A percentile compares a stretch with the other conserved stretches of the same genome.
Evolutionary conservation across 2,888 invertebrate species (phyloP).

Genomic region (Entomobrya multifasciata): DNA sequence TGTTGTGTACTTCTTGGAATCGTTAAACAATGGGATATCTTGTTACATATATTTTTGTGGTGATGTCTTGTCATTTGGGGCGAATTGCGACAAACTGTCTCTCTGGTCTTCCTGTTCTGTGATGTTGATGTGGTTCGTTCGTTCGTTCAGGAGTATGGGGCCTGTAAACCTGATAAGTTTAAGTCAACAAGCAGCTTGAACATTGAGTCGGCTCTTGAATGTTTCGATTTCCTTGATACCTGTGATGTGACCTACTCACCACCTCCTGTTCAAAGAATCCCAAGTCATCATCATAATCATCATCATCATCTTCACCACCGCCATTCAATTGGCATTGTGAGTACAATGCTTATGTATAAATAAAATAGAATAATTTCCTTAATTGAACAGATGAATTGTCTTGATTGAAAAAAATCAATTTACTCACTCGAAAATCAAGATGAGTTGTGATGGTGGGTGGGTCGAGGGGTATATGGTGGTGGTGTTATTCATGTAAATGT

Average conservation of each 20-base stretch:
- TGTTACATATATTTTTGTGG: too few species aligned
- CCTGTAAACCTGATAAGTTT: conserved; percentile 78
- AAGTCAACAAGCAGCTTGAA: conserved; percentile 82
- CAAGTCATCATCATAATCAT: conserved; percentile 29
- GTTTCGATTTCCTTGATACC: conserved; percentile 83
- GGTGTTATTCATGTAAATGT: not conserved
- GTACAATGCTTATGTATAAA: too few species aligned
- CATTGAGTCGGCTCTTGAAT: conserved; percentile 83
- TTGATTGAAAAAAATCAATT: too few species aligned
- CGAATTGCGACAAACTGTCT: not conserved
- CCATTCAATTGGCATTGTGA: conserved; percentile 70
- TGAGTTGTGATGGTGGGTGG: too few species aligned
- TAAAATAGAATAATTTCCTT: too few species aligned
- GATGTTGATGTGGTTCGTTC: not conserved
- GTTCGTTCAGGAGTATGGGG: conserved; percentile 63
- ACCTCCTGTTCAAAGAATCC: conserved; percentile 54
- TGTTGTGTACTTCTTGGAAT: not conserved
- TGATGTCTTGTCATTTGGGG: conserved; percentile 11
- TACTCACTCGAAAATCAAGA: too few species aligned
- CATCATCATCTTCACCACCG: conserved; percentile 28
- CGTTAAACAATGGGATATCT: too few species aligned
- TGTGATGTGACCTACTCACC: conserved; percentile 69
- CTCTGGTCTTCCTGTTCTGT: not conserved
- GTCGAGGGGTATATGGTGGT: too few species aligned
- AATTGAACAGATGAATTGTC: too few species aligned